These are phyloP conservation scores for Reinhardtius hippoglossoides DNA, from an alignment of 2,113 vertebrate species.

Conservation along the genomic window DNA sequence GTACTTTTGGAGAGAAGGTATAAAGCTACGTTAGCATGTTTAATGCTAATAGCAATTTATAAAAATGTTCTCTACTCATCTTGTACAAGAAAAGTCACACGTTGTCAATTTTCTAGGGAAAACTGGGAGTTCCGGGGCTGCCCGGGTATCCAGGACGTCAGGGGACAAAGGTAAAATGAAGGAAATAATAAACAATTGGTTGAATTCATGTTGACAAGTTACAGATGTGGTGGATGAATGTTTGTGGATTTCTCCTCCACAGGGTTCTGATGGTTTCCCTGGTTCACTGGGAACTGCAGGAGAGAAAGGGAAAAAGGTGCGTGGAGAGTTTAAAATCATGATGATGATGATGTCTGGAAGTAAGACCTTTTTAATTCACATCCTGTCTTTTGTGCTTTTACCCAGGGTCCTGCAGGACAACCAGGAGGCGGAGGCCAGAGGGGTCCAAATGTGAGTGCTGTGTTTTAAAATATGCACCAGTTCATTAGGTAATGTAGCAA, in stretches of 20 bases:
- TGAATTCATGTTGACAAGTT: not conserved
- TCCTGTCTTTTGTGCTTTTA: conserved; percentile 11
- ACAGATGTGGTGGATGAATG: not conserved
- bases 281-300: conserved; percentile 87
- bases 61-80: not conserved
- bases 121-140: conserved; percentile 94
- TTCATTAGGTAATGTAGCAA: not conserved
- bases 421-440: conserved; percentile 91
- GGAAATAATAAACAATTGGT: not conserved
- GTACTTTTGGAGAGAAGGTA: conserved; percentile 93
- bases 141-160: conserved; percentile 94
- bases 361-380: not conserved
- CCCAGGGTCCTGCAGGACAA: conserved; percentile 92
- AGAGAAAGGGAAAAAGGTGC: conserved; percentile 95
- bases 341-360: not conserved
- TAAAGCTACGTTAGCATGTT: not conserved
- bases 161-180: conserved; percentile 89
- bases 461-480: not conserved
- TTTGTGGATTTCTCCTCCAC: conserved; percentile 43
- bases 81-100: not conserved
- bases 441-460: conserved; percentile 91
- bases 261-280: conserved; percentile 93
- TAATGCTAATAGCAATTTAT: not conserved
- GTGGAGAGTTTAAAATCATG: conserved; percentile 15
- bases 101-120: conserved; percentile 83